Conservation (phyloP, 2,113 vertebrate genomes). For the Dissostichus mawsoni region DNA sequence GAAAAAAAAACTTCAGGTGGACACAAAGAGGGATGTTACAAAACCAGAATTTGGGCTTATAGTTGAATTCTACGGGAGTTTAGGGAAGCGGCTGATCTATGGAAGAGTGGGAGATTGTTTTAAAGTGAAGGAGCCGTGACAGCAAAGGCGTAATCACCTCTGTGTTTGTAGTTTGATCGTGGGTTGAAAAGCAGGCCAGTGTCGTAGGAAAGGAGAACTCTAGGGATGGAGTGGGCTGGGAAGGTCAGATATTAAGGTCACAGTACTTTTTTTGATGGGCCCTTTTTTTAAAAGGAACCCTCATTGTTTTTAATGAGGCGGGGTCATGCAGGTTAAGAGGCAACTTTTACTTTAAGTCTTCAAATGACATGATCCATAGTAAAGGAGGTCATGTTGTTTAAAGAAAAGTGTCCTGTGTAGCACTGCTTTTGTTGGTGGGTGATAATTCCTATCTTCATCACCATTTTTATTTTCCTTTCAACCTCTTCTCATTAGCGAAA, state of each 20-base stretch:
- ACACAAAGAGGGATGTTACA: neutral
- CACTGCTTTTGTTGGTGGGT: neutral
- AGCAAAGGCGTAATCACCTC: neutral
- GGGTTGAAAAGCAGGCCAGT: too few relatives aligned
- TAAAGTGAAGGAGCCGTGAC: neutral
- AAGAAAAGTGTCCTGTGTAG: neutral
- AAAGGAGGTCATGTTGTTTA: neutral
- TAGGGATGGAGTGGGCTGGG: too few relatives aligned
- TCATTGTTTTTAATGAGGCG: slow-evolving; percentile 33
- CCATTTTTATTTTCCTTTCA: neutral
- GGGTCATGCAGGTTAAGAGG: slow-evolving; percentile 6
- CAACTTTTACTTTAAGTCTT: neutral
- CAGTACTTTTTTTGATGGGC: neutral
- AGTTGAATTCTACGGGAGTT: neutral
- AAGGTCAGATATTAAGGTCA: neutral
- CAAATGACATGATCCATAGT: neutral
- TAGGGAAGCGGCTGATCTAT: neutral
- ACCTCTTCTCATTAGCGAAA: neutral
- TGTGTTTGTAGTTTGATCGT: too few relatives aligned
- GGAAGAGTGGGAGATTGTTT: neutral
- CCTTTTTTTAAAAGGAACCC: neutral
- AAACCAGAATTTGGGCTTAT: neutral
- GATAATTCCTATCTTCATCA: neutral
- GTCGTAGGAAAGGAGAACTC: too few relatives aligned
- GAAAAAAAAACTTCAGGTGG: neutral